These are phyloP conservation scores for Oikopleura dioica DNA, from an alignment of 23 tunicate species.

Conservation along the genomic window DNA sequence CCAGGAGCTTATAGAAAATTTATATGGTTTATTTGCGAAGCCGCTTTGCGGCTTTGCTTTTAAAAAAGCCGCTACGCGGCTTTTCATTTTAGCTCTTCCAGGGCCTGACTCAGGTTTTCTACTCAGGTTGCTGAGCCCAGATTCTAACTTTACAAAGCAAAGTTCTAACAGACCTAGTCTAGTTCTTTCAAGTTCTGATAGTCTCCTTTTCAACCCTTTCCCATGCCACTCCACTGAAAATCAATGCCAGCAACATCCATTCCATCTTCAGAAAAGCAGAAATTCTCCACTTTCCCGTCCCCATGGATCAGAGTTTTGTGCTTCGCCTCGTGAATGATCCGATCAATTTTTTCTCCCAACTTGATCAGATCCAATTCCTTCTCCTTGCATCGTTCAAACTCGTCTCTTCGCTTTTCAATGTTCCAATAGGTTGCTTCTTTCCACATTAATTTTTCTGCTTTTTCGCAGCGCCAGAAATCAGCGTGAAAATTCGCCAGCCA, in stretches of 20 bases:
- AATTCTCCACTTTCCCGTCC: not conserved
- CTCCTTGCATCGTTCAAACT: not conserved
- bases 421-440: not conserved
- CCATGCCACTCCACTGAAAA: not conserved
- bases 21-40: too few relatives aligned
- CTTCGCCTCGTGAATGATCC: not conserved
- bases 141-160: too few relatives aligned
- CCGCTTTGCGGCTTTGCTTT: too few relatives aligned
- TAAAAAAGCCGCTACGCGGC: too few relatives aligned
- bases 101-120: too few relatives aligned
- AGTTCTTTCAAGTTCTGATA: too few relatives aligned
- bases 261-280: not conserved
- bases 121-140: too few relatives aligned
- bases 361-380: not conserved
- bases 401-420: not conserved
- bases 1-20: too few relatives aligned
- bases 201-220: not conserved
- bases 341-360: not conserved
- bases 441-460: too few relatives aligned
- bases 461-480: too few relatives aligned
- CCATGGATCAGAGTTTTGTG: not conserved
- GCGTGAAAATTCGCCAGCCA: constrained; percentile 3
- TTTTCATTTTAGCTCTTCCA: too few relatives aligned
- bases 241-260: not conserved
- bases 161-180: too few relatives aligned